phyloP scores from a whole-genome alignment of 2,888 invertebrate species.

The Notodonta dromedarius region DNA sequence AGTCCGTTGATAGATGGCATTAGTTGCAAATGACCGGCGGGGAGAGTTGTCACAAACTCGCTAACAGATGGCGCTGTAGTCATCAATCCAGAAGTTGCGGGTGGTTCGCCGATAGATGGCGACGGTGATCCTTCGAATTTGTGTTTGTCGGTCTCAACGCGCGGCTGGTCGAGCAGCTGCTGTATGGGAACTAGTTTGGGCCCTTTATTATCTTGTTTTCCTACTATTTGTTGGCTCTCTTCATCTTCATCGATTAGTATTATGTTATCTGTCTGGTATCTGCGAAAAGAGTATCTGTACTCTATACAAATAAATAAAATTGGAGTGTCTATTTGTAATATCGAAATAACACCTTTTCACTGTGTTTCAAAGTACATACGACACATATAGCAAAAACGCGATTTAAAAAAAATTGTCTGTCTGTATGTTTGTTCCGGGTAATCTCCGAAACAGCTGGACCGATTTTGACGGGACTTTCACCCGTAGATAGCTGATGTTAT shows the following conservation, averaged over 20 bases:
- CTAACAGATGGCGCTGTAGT: neutral
- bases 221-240: neutral
- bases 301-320: too few species aligned
- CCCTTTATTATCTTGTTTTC: neutral
- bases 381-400: too few species aligned
- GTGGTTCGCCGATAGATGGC: neutral
- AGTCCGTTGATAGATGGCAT: neutral
- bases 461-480: too few species aligned
- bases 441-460: too few species aligned
- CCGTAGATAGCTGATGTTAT: too few species aligned
- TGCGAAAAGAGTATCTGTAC: too few species aligned
- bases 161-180: neutral
- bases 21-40: neutral
- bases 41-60: neutral
- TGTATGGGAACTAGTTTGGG: conserved; percentile 6
- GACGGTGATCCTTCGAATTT: neutral
- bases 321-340: too few species aligned
- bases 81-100: neutral
- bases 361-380: too few species aligned
- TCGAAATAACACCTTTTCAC: too few species aligned
- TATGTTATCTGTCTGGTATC: neutral
- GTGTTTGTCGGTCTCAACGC: neutral
- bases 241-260: conserved; percentile 7
- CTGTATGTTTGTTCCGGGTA: too few species aligned
- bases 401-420: too few species aligned